Base-by-base conservation (phyloP, 2,888 invertebrate genomes). In the Globia sparganii region DNA sequence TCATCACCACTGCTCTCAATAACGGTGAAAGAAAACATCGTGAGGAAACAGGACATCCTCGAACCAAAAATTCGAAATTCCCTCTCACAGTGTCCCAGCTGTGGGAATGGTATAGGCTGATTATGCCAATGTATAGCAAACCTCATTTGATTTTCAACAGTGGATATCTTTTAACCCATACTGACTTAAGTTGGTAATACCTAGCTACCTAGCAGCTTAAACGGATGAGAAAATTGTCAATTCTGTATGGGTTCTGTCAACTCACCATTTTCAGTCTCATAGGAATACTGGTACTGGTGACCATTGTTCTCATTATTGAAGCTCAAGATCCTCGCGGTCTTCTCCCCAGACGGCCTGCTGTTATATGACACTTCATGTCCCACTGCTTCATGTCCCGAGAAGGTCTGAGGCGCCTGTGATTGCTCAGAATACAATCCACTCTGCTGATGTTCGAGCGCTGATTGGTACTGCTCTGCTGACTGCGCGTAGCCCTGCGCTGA, bases 231-330 rank as follows among this genome's bases (percentile, higher is more conserved):
- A 9, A 53, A 25, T 5, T 53, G 8, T 53, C 25, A 64, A 64
- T 4, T 4, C 9, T 64, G 2, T 40, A 9, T 0, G 8, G 8
- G 43, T 31, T 31, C 9, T 25, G 1, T 11, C 2, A 3, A 68
- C 89, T 92, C 78, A 96, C 97, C 97, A 91, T 97, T 97, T 86
- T 97, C 97, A 82, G 97, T 97, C 87, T 97, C 97, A 91, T 97
- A 98, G 34, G 97, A 95, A 77, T 94, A 95, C 37, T 93, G 91
- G 74, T 96, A 96, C 59, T 91, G 92, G 59, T 95, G 94, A 0
- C 92, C 94, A 74, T 95, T 89, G 25, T 87, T 92, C 25, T 95
- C 94, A 3, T 90, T 89, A 2, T 92, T 87, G n/a, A 90, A 92
- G 18, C 88, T 90, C 64, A 96, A 68, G 15, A 95, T 95, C 79